Evolutionary conservation across 2,797 vertebrate species (phyloP), one percentile per base, ranked within the genome.

Genomic region (Tachyglossus aculeatus): DNA sequence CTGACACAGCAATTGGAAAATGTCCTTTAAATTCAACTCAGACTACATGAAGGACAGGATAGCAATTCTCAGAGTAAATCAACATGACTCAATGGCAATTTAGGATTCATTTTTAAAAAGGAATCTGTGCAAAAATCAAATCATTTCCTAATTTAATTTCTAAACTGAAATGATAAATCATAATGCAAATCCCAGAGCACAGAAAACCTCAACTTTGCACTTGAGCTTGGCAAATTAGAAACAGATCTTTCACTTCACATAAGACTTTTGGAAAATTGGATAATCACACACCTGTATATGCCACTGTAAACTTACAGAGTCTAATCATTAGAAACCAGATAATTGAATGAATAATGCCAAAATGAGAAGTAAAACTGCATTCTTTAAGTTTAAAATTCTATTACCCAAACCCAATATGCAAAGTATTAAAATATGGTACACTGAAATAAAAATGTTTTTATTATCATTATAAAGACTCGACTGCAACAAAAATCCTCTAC

Each of bases 31-130:
- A 69, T 74, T 43, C 53, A 14, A 40, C 67, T 51, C 53, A 43
- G 59, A 71, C 24, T 47, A 71, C 65, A 60, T 67, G 67, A 83
- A 87, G 76, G 72, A 47, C 66, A 67, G 57, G 44, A 21, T 33
- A n/a, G 45, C n/a, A 43, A 47, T 61, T 77, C 55, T 80, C 64
- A 40, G 47, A 77, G 71, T 38, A 67, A 84, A 71, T 80, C 66
- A 82, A 45, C 71, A 71, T 22, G 61, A 73, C 37, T 62, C 19
- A 19, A 44, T 22, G 53, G 39, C 45, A 70, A 72, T 47, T 66
- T 61, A 64, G 24, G 55, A 56, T 8, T 21, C 32, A 52, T 24
- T 52, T 18, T 57, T 29, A 3, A 43, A 48, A 55, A 65, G 47
- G 16, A 73, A 70, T 44, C 31, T 58, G 25, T 62, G 36, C 60